Conservation (phyloP, 2,888 invertebrate genomes). For the Busseola fusca region DNA sequence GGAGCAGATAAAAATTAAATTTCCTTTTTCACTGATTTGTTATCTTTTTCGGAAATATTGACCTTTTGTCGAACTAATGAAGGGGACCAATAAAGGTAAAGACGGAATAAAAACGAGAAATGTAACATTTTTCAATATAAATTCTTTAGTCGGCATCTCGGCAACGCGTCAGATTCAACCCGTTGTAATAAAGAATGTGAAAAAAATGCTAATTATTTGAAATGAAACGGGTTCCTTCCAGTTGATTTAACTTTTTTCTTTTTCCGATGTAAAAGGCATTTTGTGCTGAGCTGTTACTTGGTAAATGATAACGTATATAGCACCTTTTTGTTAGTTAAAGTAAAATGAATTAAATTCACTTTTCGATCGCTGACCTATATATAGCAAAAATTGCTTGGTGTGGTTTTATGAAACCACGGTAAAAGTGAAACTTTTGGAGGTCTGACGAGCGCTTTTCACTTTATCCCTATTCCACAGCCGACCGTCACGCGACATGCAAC, state of each 20-base stretch:
- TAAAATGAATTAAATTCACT: not conserved
- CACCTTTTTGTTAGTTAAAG: not conserved
- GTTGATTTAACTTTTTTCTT: constrained; percentile 13
- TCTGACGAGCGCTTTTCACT: too few species aligned
- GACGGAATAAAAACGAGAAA: constrained; percentile 23
- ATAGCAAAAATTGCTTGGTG: too few species aligned
- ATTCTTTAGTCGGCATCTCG: constrained; percentile 19
- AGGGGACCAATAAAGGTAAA: constrained; percentile 36
- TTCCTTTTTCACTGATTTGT: constrained; percentile 43
- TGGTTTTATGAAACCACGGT: too few species aligned
- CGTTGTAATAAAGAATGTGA: constrained; percentile 30
- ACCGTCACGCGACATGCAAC: too few species aligned
- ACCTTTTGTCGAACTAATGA: constrained; percentile 42
- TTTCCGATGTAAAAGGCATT: constrained; percentile 4
- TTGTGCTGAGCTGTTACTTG: not conserved
- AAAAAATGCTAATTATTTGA: constrained; percentile 34
- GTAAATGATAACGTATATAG: not conserved
- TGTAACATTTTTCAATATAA: not conserved
- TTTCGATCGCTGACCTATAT: too few species aligned
- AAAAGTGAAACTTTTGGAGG: too few species aligned
- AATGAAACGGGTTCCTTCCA: constrained; percentile 17
- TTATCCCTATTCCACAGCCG: too few species aligned
- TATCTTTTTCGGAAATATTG: constrained; percentile 45
- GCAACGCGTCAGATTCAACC: constrained; percentile 20
- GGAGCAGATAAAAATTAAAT: constrained; percentile 46